These are phyloP conservation scores for Trachelus tabidus DNA, from an alignment of 2,888 invertebrate genomes.

Conservation along the genomic window DNA sequence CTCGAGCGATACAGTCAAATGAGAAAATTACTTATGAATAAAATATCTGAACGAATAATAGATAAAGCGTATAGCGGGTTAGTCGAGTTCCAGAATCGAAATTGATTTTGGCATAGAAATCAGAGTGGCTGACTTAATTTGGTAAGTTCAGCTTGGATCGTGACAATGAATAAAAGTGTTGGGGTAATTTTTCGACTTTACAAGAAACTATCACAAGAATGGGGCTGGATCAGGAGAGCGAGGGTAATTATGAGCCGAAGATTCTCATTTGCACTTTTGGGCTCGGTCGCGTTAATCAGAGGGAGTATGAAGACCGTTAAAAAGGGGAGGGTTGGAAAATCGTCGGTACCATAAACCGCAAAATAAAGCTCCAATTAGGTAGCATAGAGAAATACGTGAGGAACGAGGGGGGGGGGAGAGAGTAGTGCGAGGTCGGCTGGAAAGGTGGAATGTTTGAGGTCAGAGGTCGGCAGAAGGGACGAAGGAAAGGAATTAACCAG, in stretches of 20 bases:
- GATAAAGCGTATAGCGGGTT: not conserved
- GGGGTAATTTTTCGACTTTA: not conserved
- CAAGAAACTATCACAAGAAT: not conserved
- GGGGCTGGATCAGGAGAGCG: not conserved
- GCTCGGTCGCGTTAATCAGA: conserved; percentile 7
- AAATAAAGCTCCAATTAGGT: conserved; percentile 41
- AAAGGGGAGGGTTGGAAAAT: conserved; percentile 13
- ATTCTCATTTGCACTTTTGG: not conserved
- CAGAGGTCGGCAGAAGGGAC: conserved; percentile 22
- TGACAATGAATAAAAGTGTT: not conserved
- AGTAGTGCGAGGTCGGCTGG: conserved; percentile 15
- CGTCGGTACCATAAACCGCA: conserved; percentile 21
- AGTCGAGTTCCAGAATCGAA: not conserved
- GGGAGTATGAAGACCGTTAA: conserved; percentile 13
- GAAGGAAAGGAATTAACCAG: conserved; percentile 52
- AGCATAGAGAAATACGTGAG: conserved; percentile 36
- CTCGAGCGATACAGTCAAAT: not conserved
- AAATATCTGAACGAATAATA: not conserved
- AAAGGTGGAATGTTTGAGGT: conserved; percentile 19
- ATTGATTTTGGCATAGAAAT: not conserved
- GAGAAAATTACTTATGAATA: not conserved
- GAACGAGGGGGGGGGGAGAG: not conserved
- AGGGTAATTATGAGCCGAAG: not conserved
- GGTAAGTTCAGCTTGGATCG: not conserved
- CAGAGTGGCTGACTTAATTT: not conserved